A percentile compares a stretch with the other conserved stretches of the same genome.
These are phyloP conservation scores for Campopleginae sp. DNA, from an alignment of 2,888 invertebrate genomes.

Conservation along the genomic window DNA sequence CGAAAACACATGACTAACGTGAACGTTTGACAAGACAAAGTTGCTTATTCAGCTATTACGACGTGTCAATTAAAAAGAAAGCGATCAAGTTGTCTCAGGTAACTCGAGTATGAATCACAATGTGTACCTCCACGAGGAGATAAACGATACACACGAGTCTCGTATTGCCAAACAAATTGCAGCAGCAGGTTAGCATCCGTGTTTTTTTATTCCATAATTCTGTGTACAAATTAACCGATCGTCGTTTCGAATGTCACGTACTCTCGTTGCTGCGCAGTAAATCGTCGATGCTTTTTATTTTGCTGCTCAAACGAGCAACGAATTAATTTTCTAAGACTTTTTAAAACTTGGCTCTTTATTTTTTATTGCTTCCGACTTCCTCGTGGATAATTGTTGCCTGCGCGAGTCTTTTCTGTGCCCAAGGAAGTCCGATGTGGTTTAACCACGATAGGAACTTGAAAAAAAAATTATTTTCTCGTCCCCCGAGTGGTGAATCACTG, in stretches of 20 bases:
- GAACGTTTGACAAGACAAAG: background rate
- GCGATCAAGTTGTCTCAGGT: slow-evolving; percentile 22
- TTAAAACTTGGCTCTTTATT: slow-evolving; percentile 18
- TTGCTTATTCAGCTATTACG: slow-evolving; percentile 6
- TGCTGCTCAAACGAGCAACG: background rate
- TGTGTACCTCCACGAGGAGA: background rate
- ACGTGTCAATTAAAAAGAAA: slow-evolving; percentile 8
- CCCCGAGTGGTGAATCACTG: background rate
- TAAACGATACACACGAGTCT: slow-evolving; percentile 29
- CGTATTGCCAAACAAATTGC: slow-evolving; percentile 40
- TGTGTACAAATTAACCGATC: background rate
- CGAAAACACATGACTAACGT: background rate
- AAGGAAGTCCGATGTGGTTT: slow-evolving; percentile 41
- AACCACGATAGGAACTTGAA: slow-evolving; percentile 27
- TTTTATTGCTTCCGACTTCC: slow-evolving; percentile 45
- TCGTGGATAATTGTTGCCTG: background rate
- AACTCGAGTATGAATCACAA: slow-evolving; percentile 30
- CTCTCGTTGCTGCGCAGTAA: background rate
- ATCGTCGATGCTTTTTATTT: slow-evolving; percentile 8
- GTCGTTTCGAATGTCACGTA: slow-evolving; percentile 52
- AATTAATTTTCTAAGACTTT: slow-evolving; percentile 40
- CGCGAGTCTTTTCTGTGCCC: background rate
- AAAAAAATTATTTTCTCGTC: slow-evolving; percentile 3
- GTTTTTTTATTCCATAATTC: background rate
- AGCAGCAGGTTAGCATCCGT: slow-evolving; percentile 38